Evolutionary conservation across 2,113 vertebrate genomes (phyloP).

Genomic region (Opisthocomus hoazin): DNA sequence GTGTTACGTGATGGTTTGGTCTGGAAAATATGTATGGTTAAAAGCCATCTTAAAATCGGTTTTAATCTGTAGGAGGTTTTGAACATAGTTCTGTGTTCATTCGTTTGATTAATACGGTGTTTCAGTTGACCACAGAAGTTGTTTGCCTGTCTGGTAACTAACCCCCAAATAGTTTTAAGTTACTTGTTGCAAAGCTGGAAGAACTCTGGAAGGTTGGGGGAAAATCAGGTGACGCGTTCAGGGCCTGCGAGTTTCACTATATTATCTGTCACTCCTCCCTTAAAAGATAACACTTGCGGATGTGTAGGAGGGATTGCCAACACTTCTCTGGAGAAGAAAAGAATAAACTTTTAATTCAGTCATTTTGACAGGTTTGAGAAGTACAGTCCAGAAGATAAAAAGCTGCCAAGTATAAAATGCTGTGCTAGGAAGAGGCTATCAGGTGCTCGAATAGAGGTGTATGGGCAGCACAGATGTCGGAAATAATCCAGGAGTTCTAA

Average conservation of each 20-base stretch:
- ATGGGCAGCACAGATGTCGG: not conserved
- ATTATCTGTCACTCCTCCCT: not conserved
- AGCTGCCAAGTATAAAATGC: not conserved
- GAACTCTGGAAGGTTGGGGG: not conserved
- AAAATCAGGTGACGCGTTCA: not conserved
- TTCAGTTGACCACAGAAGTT: not conserved
- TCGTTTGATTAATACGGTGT: fast-evolving
- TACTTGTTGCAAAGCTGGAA: not conserved
- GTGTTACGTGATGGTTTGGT: not conserved
- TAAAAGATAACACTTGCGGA: not conserved
- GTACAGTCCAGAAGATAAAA: not conserved
- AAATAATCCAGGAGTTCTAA: not conserved
- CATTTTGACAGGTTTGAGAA: not conserved
- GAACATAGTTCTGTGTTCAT: fast-evolving
- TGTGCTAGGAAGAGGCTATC: fast-evolving
- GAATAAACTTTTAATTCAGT: not conserved
- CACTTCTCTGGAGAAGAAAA: fast-evolving
- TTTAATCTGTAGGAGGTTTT: not conserved
- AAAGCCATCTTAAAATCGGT: not conserved
- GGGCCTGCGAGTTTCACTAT: not conserved
- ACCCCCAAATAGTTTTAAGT: not conserved
- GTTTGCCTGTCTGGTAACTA: not conserved
- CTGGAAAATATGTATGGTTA: fast-evolving
- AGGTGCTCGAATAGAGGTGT: not conserved
- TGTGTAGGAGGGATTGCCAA: not conserved